Conservation (phyloP, 2,797 vertebrate genomes). For the Tenualosa thibaudeaui region DNA sequence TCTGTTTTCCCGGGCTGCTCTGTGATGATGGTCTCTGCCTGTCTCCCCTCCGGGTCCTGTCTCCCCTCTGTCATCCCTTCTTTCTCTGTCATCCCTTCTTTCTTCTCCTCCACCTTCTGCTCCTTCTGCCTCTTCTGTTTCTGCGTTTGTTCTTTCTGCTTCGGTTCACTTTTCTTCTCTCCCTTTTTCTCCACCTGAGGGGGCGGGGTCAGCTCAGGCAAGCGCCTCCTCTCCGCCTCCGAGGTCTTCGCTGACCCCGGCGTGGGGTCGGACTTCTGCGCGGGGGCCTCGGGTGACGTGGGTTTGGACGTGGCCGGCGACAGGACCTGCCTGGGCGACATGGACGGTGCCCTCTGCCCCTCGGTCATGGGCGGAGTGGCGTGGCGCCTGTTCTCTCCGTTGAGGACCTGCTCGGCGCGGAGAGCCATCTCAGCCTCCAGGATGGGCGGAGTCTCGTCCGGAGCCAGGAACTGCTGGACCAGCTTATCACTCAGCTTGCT, state of each 20-base stretch:
- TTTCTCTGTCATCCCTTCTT: slow-evolving; percentile 4
- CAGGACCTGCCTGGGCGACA: slow-evolving; percentile 31
- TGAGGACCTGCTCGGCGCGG: slow-evolving; percentile 55
- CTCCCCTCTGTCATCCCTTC: slow-evolving; percentile 42
- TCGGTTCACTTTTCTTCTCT: neutral
- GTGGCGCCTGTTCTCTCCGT: slow-evolving; percentile 49
- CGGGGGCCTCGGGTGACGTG: slow-evolving; percentile 43
- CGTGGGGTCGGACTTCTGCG: neutral
- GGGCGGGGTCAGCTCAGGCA: neutral
- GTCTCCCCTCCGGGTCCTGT: slow-evolving; percentile 59
- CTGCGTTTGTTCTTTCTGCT: neutral
- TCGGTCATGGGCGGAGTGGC: slow-evolving; percentile 47
- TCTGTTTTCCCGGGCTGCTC: slow-evolving; percentile 49
- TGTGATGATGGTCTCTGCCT: slow-evolving; percentile 34
- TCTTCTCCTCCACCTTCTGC: neutral
- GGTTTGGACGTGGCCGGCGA: slow-evolving; percentile 46
- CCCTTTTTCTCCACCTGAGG: slow-evolving; percentile 26
- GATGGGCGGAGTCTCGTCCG: slow-evolving; percentile 68
- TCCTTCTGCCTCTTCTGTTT: slow-evolving; percentile 28
- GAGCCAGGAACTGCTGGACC: slow-evolving; percentile 77
- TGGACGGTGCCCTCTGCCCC: slow-evolving; percentile 37
- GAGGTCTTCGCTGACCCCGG: neutral
- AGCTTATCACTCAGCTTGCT: slow-evolving; percentile 73
- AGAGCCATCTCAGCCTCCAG: slow-evolving; percentile 69
- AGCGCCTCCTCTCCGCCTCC: neutral